These are phyloP conservation scores for Manduca sexta DNA, from an alignment of 1,140 invertebrate species.

Conservation along the genomic window DNA sequence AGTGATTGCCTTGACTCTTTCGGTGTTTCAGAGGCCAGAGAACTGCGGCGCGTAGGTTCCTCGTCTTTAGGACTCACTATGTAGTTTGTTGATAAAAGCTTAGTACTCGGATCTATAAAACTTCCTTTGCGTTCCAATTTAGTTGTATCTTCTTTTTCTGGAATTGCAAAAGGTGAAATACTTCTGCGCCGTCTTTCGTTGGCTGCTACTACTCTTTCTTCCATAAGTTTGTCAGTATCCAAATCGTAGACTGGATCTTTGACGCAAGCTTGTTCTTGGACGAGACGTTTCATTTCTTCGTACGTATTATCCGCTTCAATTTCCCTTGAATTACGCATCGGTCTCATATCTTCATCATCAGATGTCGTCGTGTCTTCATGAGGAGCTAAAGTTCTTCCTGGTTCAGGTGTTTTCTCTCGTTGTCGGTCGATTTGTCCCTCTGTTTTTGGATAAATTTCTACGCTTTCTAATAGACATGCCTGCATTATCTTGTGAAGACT, in stretches of 20 bases:
- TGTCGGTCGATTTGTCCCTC: slow-evolving; percentile 58
- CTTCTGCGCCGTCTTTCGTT: slow-evolving; percentile 65
- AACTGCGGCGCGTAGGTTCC: slow-evolving; percentile 37
- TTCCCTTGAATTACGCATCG: slow-evolving; percentile 52
- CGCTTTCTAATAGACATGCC: slow-evolving; percentile 67
- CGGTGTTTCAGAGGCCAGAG: slow-evolving; percentile 35
- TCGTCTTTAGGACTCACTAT: slow-evolving; percentile 60
- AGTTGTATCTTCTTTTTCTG: slow-evolving; percentile 44
- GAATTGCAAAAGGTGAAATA: slow-evolving; percentile 70
- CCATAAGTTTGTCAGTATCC: slow-evolving; percentile 61
- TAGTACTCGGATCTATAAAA: slow-evolving; percentile 69
- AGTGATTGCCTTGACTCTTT: slow-evolving; percentile 35
- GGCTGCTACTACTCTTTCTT: slow-evolving; percentile 55
- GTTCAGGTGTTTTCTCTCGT: slow-evolving; percentile 75
- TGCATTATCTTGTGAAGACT: slow-evolving; percentile 57
- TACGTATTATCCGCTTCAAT: slow-evolving; percentile 68
- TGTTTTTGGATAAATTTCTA: slow-evolving; percentile 72
- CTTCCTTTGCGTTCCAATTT: slow-evolving; percentile 62
- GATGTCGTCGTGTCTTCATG: slow-evolving; percentile 67
- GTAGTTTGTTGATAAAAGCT: slow-evolving; percentile 63
- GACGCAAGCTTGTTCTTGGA: slow-evolving; percentile 52
- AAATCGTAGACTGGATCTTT: slow-evolving; percentile 69
- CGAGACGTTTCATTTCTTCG: slow-evolving; percentile 66
- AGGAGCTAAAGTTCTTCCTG: slow-evolving; percentile 46
- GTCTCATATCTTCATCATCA: slow-evolving; percentile 60